phyloP scores from a whole-genome alignment of 2,888 invertebrate species.

The Troides oblongomaculatus region DNA sequence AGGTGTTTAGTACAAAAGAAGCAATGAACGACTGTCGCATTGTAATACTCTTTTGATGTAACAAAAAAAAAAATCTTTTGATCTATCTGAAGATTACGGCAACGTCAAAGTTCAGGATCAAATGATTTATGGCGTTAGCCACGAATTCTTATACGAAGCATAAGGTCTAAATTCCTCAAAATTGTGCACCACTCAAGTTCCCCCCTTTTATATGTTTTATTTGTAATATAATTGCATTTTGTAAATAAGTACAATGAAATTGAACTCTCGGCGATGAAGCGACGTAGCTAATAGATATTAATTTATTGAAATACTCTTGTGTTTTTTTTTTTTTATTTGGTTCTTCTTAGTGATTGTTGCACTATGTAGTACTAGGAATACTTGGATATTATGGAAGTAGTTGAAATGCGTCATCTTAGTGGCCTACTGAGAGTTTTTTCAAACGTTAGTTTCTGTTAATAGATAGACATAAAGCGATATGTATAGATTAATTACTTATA shows the following conservation, averaged over 20 bases:
- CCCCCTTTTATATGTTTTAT: conserved; percentile 43
- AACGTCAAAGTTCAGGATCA: conserved; percentile 23
- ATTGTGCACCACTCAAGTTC: conserved; percentile 41
- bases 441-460: conserved; percentile 73
- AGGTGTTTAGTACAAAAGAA: conserved; percentile 76
- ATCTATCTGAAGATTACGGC: conserved; percentile 13
- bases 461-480: conserved; percentile 74
- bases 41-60: conserved; percentile 34
- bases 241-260: conserved; percentile 74
- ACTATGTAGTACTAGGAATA: conserved; percentile 71
- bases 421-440: conserved; percentile 69
- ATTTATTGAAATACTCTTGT: conserved; percentile 76
- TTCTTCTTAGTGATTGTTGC: conserved; percentile 76
- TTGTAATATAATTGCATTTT: conserved; percentile 71
- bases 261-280: conserved; percentile 53
- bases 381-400: conserved; percentile 71
- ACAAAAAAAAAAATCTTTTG: conserved; percentile 14
- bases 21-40: conserved; percentile 39
- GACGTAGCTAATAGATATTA: conserved; percentile 66
- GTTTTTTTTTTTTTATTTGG: conserved; percentile 58
- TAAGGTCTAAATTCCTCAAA: conserved; percentile 36
- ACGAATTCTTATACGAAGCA: conserved; percentile 26
- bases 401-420: conserved; percentile 72
- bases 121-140: conserved; percentile 25
- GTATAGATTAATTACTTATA: conserved; percentile 68